These are phyloP conservation scores for Noctua janthe DNA, from an alignment of 2,888 invertebrate species.

Conservation along the genomic window DNA sequence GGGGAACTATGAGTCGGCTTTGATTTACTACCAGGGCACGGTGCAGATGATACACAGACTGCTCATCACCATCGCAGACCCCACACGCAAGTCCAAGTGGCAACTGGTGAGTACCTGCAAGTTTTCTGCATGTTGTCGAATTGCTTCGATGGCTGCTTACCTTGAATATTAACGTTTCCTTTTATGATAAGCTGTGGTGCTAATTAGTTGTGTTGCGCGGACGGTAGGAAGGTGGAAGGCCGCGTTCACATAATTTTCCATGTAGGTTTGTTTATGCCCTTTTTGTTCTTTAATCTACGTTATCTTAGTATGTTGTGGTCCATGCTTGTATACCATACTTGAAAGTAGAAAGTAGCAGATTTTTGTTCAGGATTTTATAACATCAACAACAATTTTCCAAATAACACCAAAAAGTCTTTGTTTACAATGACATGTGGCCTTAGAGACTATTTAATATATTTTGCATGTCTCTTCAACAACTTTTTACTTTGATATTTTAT, in stretches of 20 bases:
- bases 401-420: conserved; percentile 14
- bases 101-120: conserved; percentile 92
- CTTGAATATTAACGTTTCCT: conserved; percentile 86
- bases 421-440: conserved; percentile 31
- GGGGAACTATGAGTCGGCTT: conserved; percentile 98
- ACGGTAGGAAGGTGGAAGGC: conserved; percentile 84
- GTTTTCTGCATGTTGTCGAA: conserved; percentile 60
- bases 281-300: conserved; percentile 43
- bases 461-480: neutral
- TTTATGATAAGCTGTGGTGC: conserved; percentile 81
- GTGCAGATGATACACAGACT: conserved; percentile 97
- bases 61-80: conserved; percentile 94
- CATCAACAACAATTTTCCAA: neutral
- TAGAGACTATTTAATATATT: neutral
- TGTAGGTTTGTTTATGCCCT: conserved; percentile 69
- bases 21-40: conserved; percentile 98
- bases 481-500: neutral
- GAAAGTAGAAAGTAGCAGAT: neutral
- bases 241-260: conserved; percentile 69
- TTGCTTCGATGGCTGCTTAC: conserved; percentile 76
- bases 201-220: conserved; percentile 82
- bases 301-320: conserved; percentile 21
- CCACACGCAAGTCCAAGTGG: conserved; percentile 96
- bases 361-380: neutral
- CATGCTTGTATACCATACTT: conserved; percentile 9